A percentile compares a stretch with the other conserved stretches of the same genome.
Evolutionary conservation across 2,888 invertebrate genomes (phyloP).

Genomic region (Congeria kusceri): DNA sequence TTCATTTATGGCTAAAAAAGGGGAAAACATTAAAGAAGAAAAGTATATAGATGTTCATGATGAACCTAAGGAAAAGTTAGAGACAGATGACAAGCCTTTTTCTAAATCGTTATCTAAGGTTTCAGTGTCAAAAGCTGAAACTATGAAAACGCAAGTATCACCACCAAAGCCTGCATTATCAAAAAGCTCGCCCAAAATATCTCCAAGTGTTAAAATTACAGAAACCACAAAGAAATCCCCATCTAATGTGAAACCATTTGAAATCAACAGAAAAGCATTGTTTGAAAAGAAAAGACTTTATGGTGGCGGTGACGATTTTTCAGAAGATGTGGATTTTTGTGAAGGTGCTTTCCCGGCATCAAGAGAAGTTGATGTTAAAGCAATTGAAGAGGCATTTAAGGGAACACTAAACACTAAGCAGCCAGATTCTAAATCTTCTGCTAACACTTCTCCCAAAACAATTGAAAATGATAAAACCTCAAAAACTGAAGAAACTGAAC

Average conservation of each 20-base stretch:
- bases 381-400: slow-evolving; percentile 58
- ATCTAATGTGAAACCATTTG: slow-evolving; percentile 43
- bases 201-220: slow-evolving; percentile 51
- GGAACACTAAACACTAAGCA: background rate
- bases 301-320: slow-evolving; percentile 61
- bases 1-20: no score
- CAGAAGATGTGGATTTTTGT: slow-evolving; percentile 54
- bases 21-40: background rate
- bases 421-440: slow-evolving; percentile 2
- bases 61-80: background rate
- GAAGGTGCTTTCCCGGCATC: slow-evolving; percentile 58
- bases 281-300: slow-evolving; percentile 52
- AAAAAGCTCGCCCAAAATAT: slow-evolving; percentile 16
- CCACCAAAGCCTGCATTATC: background rate
- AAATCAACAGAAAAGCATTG: slow-evolving; percentile 47
- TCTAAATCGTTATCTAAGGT: background rate
- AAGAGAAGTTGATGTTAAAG: slow-evolving; percentile 56
- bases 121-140: no score
- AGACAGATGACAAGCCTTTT: background rate
- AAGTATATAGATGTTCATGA: background rate
- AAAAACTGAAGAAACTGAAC: slow-evolving; percentile 6
- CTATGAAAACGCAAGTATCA: background rate
- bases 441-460: background rate
- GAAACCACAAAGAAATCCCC: slow-evolving; percentile 42
- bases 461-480: slow-evolving; percentile 6